Evolutionary conservation across 2,888 invertebrate species (phyloP), one percentile per base, ranked within the genome.

Genomic region (Amaurobius ferox): DNA sequence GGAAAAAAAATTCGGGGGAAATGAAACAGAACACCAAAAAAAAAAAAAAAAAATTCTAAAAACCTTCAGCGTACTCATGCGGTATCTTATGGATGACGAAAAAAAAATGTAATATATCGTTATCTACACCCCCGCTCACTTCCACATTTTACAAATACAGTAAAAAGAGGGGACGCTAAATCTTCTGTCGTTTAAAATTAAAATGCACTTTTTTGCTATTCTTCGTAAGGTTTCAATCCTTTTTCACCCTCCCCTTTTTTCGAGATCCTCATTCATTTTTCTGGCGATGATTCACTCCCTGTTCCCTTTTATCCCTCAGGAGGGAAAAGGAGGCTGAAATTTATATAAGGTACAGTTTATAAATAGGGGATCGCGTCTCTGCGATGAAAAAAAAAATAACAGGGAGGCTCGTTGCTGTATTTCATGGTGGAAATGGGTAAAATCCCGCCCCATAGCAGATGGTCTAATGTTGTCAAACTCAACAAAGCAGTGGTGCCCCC

Each of bases 171-270:
- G 39, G 26, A 72, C 72, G 62, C 66, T 85, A 85, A 85, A 85
- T 85, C 83, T 72, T 85, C 83, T 85, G 72, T 72, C 77, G 83
- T 61, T 78, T 77, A 77, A 85, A 77, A 85, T 85, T 77, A 77
- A 85, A 77, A 85, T 77, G 67, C 77, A 61, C 68, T 67, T 72
- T 77, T 71, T 71, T 35, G 32, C 64, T 35, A 61, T 83, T 83
- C 77, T 64, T 44, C 48, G 40, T 44, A 76, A 81, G 76, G 48
- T 76, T 76, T 30, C 64, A 77, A 78, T 67, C 61, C 77, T 67
- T 74, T 68, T 78, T 29, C 67, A 39, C 77, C 64, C 23, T 39
- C 78, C 61, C 67, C 55, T 62, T 77, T 83, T 83, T 83, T 83
- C 48, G 13, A 61, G 76, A 70, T 48, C 29, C 71, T 77, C 83